A percentile compares a stretch with the other conserved stretches of the same genome.
Conservation (phyloP, 37 sponge, comb jelly and placozoan species). For the Agelas oroides region DNA sequence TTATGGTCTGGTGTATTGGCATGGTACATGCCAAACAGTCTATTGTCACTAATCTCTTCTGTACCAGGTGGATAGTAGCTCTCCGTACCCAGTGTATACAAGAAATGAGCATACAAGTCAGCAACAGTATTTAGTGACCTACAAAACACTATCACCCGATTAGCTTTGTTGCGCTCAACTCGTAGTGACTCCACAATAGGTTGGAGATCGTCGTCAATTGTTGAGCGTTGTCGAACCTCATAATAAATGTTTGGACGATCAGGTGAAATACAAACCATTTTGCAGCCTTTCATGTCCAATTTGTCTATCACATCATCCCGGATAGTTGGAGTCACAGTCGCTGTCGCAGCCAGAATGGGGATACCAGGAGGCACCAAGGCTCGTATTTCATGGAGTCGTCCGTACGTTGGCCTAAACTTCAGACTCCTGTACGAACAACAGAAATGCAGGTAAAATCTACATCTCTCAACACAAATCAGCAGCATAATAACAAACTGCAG, state of each 20-base stretch:
- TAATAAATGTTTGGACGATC: constrained; percentile 41
- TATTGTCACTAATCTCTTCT: constrained; percentile 33
- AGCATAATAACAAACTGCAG: too few relatives aligned
- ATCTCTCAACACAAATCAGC: too few relatives aligned
- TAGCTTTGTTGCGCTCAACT: neutral
- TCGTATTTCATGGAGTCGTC: constrained; percentile 28
- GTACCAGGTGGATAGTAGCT: constrained; percentile 48
- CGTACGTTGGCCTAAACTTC: constrained; percentile 45
- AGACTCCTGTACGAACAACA: constrained; percentile 33
- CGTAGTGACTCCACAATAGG: neutral
- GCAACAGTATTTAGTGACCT: constrained; percentile 47
- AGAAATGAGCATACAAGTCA: constrained; percentile 31
- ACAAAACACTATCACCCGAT: constrained; percentile 45
- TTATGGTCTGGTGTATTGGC: constrained; percentile 33
- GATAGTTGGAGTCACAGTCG: constrained; percentile 32
- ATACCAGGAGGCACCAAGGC: constrained; percentile 45
- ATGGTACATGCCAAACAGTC: constrained; percentile 62
- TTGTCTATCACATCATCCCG: constrained; percentile 15
- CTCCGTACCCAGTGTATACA: neutral
- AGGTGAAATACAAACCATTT: constrained; percentile 16
- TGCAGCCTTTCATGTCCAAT: constrained; percentile 33
- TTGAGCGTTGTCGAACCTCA: constrained; percentile 5
- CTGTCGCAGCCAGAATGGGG: constrained; percentile 48
- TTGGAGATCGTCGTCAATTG: constrained; percentile 13
- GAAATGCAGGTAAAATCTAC: too few relatives aligned